Evolutionary conservation across 2,797 vertebrate species (phyloP).

Genomic region (Lagothrix lagotricha): DNA sequence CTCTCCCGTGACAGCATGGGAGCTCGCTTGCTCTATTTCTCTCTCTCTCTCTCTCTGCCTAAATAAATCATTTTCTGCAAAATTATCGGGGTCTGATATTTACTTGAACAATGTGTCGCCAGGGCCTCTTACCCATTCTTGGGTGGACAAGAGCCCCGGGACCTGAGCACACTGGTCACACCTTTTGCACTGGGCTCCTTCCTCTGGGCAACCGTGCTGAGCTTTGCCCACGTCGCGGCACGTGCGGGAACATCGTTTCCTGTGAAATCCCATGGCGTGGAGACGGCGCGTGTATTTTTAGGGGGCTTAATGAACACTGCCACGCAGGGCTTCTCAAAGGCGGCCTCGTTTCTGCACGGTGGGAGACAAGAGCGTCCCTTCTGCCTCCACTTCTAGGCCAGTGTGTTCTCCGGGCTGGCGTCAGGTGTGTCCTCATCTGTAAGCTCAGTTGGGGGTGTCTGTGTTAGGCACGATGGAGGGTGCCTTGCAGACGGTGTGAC

Average conservation of each 20-base stretch:
- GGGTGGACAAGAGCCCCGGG: too few species aligned
- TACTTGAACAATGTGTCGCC: too few species aligned
- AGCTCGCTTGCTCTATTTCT: too few species aligned
- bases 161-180: too few species aligned
- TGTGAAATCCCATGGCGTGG: accelerated
- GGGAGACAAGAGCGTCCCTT: accelerated
- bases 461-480: accelerated
- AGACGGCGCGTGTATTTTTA: accelerated
- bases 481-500: accelerated
- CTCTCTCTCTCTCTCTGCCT: too few species aligned
- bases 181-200: accelerated
- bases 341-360: accelerated
- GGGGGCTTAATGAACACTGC: not conserved
- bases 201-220: accelerated
- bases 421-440: accelerated
- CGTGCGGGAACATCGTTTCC: accelerated
- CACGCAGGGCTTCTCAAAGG: not conserved
- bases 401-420: accelerated
- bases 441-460: not conserved
- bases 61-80: too few species aligned
- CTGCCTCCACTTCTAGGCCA: too few species aligned
- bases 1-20: too few species aligned
- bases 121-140: too few species aligned
- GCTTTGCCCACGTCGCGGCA: accelerated
- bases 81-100: too few species aligned